These are phyloP conservation scores for Oxystoma pomonae DNA, from an alignment of 2,888 invertebrate genomes.

Conservation along the genomic window DNA sequence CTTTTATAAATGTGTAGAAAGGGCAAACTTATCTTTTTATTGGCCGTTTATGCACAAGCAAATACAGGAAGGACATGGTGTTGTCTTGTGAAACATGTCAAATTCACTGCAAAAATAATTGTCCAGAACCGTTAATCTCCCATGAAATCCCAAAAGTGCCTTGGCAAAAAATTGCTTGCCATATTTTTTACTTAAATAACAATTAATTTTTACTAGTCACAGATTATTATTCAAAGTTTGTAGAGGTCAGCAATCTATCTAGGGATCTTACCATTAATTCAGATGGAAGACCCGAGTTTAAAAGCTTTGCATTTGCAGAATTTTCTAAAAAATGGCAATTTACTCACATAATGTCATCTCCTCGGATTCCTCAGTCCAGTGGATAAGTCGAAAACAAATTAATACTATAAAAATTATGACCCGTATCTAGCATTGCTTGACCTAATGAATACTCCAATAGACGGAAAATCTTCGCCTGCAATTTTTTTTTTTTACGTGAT, in stretches of 20 bases:
- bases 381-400: neutral
- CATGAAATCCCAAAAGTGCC: slow-evolving; percentile 17
- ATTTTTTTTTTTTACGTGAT: neutral
- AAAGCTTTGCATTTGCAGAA: neutral
- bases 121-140: too few species aligned
- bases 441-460: slow-evolving; percentile 1
- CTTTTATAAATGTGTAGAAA: too few species aligned
- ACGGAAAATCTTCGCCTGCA: neutral
- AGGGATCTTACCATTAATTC: slow-evolving; percentile 20
- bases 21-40: too few species aligned
- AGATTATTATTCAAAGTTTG: slow-evolving; percentile 23
- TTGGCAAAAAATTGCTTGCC: too few species aligned
- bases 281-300: slow-evolving; percentile 23
- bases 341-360: neutral
- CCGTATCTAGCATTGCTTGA: neutral
- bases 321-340: neutral
- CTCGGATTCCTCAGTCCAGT: neutral
- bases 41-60: too few species aligned
- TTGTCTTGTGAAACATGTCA: too few species aligned
- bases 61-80: too few species aligned
- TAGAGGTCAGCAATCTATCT: slow-evolving; percentile 14
- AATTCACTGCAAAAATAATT: too few species aligned
- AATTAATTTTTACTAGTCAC: slow-evolving; percentile 4
- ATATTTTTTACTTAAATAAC: neutral
- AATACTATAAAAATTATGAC: neutral